Conservation (phyloP, 2,113 vertebrate species). For the Microcebus murinus region DNA sequence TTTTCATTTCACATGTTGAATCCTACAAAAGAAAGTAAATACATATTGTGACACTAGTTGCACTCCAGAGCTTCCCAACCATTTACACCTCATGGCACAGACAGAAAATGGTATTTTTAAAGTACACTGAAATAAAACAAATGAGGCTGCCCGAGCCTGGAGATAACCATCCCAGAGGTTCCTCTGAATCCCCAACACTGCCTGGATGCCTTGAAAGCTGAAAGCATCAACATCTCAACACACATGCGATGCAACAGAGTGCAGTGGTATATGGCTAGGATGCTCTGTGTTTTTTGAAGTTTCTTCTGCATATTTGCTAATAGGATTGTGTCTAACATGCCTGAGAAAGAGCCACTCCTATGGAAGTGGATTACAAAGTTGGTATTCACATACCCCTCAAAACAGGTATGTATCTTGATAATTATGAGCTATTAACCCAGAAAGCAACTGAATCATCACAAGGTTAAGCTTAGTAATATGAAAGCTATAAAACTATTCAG, state of each 20-base stretch:
- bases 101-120: slow-evolving; percentile 19
- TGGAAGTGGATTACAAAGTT: slow-evolving; percentile 17
- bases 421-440: neutral
- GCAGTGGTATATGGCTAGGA: neutral
- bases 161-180: neutral
- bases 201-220: neutral
- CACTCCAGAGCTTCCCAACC: neutral
- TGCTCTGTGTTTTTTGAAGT: slow-evolving; percentile 25
- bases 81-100: neutral
- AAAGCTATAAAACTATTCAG: neutral
- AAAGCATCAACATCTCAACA: neutral
- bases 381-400: neutral
- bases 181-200: neutral
- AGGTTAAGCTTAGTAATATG: neutral
- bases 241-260: neutral
- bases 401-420: slow-evolving; percentile 21
- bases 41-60: neutral
- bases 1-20: slow-evolving; percentile 54
- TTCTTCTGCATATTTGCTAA: slow-evolving; percentile 32
- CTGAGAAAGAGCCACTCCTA: slow-evolving; percentile 16
- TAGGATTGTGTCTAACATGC: neutral
- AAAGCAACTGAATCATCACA: neutral
- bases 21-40: slow-evolving; percentile 37
- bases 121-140: slow-evolving; percentile 4
- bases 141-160: neutral